These are phyloP conservation scores for Anoura caudifer DNA, from an alignment of 2,113 vertebrate species.

Conservation along the genomic window DNA sequence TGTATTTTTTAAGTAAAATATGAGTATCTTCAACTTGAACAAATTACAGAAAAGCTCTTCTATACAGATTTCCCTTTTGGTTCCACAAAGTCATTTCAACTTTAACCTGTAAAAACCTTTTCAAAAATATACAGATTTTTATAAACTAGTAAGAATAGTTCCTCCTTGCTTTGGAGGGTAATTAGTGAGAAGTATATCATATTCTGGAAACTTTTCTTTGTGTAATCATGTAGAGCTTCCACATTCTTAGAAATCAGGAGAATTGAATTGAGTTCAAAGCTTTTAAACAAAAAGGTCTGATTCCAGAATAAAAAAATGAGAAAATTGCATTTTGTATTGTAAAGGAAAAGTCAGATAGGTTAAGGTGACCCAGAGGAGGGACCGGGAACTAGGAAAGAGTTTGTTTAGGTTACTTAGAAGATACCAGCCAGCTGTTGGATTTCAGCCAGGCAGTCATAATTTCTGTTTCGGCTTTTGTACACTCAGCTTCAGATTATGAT, in stretches of 20 bases:
- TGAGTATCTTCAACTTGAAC: not conserved
- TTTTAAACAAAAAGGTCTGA: not conserved
- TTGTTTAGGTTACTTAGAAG: too few species aligned
- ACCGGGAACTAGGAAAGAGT: too few species aligned
- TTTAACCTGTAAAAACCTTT: not conserved
- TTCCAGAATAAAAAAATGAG: not conserved
- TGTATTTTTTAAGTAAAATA: not conserved
- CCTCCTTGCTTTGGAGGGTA: not conserved
- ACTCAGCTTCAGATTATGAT: too few species aligned
- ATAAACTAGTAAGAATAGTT: not conserved
- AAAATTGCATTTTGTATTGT: constrained; percentile 15
- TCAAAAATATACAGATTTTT: not conserved
- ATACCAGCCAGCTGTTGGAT: too few species aligned
- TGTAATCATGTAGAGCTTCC: not conserved
- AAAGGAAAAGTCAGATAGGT: too few species aligned
- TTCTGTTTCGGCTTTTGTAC: too few species aligned
- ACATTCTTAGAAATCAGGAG: not conserved
- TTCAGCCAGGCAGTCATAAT: too few species aligned
- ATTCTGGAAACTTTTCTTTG: not conserved
- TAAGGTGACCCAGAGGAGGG: too few species aligned
- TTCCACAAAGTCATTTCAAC: constrained; percentile 13
- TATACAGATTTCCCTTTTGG: not conserved
- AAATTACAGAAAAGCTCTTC: not conserved
- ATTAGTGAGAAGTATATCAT: not conserved
- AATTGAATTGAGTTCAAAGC: not conserved